Evolutionary conservation across 2,113 vertebrate genomes (phyloP).

Genomic region (Prionailurus bengalensis): DNA sequence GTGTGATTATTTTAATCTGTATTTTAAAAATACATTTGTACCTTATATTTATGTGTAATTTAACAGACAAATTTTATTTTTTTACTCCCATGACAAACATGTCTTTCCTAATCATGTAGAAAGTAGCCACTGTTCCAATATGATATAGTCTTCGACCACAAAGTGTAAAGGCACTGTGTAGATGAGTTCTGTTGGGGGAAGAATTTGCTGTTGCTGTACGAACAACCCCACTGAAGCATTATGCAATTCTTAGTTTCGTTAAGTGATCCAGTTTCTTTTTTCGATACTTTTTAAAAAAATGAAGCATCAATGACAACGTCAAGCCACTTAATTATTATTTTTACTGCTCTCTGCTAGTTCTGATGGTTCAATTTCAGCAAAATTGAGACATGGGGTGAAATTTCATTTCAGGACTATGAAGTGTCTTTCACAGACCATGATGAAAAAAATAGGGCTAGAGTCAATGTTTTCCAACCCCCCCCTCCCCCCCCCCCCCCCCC

Average conservation of each 20-base stretch:
- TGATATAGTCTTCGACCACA: not conserved
- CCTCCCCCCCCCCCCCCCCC: not conserved
- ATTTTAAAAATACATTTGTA: slow-evolving; percentile 99
- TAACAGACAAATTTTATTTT: slow-evolving; percentile 99
- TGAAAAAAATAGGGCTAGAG: not conserved
- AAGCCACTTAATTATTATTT: slow-evolving; percentile 66
- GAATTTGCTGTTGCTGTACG: slow-evolving; percentile 68
- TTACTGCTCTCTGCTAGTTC: slow-evolving; percentile 30
- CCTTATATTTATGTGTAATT: slow-evolving; percentile 99
- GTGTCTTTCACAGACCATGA: not conserved
- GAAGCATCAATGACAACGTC: not conserved
- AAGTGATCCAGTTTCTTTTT: slow-evolving; percentile 62
- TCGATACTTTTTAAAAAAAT: slow-evolving; percentile 72
- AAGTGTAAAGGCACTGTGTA: slow-evolving; percentile 65
- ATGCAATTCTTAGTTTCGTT: slow-evolving; percentile 80
- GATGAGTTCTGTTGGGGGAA: slow-evolving; percentile 58
- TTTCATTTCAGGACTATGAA: not conserved
- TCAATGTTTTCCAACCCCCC: not conserved
- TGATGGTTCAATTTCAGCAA: not conserved
- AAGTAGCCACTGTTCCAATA: slow-evolving; percentile 63
- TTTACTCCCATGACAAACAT: slow-evolving; percentile 95
- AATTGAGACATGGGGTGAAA: not conserved
- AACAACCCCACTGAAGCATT: slow-evolving; percentile 79
- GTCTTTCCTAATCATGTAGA: slow-evolving; percentile 88
- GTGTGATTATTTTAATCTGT: slow-evolving; percentile 99